Evolutionary conservation across 2,113 vertebrate genomes (phyloP).

Genomic region (Laticauda laticaudata): DNA sequence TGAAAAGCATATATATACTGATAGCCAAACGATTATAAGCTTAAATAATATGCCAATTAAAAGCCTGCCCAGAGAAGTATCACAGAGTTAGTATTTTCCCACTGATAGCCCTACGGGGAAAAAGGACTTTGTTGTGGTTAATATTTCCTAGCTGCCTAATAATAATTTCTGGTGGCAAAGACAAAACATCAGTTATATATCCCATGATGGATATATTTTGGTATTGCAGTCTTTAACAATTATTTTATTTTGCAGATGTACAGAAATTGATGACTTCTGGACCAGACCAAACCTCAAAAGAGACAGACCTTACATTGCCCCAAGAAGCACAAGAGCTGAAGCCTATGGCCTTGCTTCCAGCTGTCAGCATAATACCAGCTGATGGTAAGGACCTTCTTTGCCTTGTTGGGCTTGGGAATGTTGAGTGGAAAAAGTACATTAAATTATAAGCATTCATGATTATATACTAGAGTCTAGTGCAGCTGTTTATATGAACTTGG

Average conservation of each 20-base stretch:
- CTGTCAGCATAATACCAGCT: conserved; percentile 65
- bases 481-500: neutral
- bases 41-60: neutral
- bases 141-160: neutral
- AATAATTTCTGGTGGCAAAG: neutral
- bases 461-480: too few relatives aligned
- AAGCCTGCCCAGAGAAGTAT: neutral
- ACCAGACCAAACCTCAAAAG: conserved; percentile 69
- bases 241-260: conserved; percentile 75
- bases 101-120: neutral
- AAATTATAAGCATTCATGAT: neutral
- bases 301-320: conserved; percentile 48
- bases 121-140: neutral
- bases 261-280: conserved; percentile 77
- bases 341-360: conserved; percentile 56
- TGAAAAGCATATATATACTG: neutral
- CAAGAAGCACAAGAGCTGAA: conserved; percentile 53
- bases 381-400: conserved; percentile 49
- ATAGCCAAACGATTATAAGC: neutral
- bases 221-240: neutral
- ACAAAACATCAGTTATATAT: neutral
- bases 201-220: neutral
- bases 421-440: neutral
- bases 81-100: neutral
- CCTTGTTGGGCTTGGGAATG: neutral